Percentiles rank a stretch among this genome's conserved stretches.
These are phyloP conservation scores for Calephelis nemesis DNA, from an alignment of 1,140 invertebrate genomes.

Conservation along the genomic window DNA sequence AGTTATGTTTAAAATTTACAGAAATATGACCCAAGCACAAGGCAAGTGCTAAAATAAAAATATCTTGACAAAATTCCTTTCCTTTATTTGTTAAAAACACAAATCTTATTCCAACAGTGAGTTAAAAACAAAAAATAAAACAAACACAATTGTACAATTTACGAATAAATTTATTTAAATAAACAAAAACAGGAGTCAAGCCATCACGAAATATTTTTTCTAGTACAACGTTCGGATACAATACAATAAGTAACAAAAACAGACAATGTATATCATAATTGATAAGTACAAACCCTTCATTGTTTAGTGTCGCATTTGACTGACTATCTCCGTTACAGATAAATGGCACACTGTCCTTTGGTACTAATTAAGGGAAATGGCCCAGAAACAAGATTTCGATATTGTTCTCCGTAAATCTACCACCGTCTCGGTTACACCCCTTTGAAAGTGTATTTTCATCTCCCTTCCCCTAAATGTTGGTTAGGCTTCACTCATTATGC, in stretches of 20 bases:
- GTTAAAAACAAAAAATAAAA: too few species aligned
- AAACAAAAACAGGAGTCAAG: too few species aligned
- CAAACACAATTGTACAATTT: too few species aligned
- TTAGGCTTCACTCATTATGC: constrained; percentile 75
- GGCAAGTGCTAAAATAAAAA: too few species aligned
- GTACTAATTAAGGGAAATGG: constrained; percentile 77
- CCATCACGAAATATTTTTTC: too few species aligned
- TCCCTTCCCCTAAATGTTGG: constrained; percentile 62
- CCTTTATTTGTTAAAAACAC: too few species aligned
- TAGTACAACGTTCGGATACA: too few species aligned
- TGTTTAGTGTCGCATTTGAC: constrained; percentile 46
- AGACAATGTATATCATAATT: constrained; percentile 11
- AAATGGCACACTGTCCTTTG: constrained; percentile 66
- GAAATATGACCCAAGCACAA: too few species aligned
- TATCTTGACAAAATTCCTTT: too few species aligned
- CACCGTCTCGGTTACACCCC: constrained; percentile 33
- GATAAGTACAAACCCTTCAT: constrained; percentile 41
- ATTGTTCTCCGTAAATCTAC: constrained; percentile 64
- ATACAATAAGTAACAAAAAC: not conserved
- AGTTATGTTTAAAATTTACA: too few species aligned
- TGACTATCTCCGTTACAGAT: constrained; percentile 64
- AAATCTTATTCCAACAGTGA: too few species aligned
- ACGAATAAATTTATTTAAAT: too few species aligned
- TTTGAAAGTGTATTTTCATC: constrained; percentile 34
- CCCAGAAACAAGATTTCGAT: constrained; percentile 77